Percentiles rank a stretch among this genome's conserved stretches.
These are phyloP conservation scores for Barnardius zonarius DNA, from an alignment of 2,113 vertebrate genomes.

Conservation along the genomic window DNA sequence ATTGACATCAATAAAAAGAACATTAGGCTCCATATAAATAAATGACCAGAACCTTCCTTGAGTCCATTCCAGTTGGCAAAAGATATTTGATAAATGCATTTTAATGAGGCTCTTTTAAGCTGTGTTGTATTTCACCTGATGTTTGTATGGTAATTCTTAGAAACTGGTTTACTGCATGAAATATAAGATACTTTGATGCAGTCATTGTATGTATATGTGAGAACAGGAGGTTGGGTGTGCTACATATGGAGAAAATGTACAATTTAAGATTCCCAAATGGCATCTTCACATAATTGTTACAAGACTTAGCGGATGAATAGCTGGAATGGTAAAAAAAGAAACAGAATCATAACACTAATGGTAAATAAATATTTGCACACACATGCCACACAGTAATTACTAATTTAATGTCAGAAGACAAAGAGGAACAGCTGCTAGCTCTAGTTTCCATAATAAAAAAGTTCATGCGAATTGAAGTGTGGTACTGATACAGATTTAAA, in stretches of 20 bases:
- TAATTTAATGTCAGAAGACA: neutral
- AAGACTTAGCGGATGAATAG: neutral
- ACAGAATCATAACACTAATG: neutral
- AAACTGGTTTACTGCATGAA: slow-evolving; percentile 7
- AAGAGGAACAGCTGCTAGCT: neutral
- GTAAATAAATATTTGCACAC: slow-evolving; percentile 39
- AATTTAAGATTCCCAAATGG: neutral
- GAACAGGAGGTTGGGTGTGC: slow-evolving; percentile 14
- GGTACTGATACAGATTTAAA: neutral
- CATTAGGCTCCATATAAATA: neutral
- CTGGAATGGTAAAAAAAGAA: neutral
- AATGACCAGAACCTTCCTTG: neutral
- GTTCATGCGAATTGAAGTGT: neutral
- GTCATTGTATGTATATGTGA: neutral
- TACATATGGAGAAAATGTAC: neutral
- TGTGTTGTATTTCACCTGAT: slow-evolving; percentile 18
- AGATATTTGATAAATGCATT: slow-evolving; percentile 14
- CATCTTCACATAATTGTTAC: neutral
- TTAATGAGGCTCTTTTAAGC: slow-evolving; percentile 7
- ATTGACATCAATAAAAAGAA: neutral
- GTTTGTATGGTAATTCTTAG: slow-evolving; percentile 9
- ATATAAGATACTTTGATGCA: neutral
- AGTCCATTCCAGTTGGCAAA: neutral
- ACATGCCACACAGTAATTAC: neutral
- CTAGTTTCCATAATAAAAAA: neutral